Percentiles rank a stretch among this genome's conserved stretches.
phyloP scores from a whole-genome alignment of 1,140 invertebrate species.

The Hycleus cichorii region DNA sequence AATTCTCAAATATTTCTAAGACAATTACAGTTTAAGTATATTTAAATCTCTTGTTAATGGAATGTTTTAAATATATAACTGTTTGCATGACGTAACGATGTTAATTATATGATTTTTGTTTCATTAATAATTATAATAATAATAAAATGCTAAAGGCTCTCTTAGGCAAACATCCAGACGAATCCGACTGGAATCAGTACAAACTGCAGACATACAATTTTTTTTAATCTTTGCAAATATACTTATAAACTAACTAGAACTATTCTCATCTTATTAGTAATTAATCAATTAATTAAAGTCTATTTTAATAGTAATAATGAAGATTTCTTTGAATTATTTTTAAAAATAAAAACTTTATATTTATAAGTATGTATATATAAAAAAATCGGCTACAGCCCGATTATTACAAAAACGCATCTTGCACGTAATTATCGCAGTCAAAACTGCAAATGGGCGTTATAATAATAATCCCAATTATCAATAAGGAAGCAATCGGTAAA shows the following conservation, averaged over 20 bases:
- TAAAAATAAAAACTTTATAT: conserved; percentile 11
- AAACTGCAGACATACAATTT: conserved; percentile 32
- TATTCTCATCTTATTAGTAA: conserved; percentile 31
- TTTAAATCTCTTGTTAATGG: conserved; percentile 32
- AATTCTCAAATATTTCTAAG: neutral
- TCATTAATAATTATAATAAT: neutral
- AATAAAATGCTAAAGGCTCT: conserved; percentile 38
- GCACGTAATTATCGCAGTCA: conserved; percentile 20
- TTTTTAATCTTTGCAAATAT: conserved; percentile 25
- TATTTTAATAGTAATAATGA: neutral
- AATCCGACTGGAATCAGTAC: conserved; percentile 35
- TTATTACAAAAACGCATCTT: conserved; percentile 25
- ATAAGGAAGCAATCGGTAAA: conserved; percentile 24
- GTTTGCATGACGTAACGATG: conserved; percentile 31
- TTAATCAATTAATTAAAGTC: conserved; percentile 18
- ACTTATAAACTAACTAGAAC: conserved; percentile 35
- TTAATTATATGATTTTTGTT: conserved; percentile 11
- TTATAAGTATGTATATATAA: conserved; percentile 18
- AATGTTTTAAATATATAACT: conserved; percentile 34
- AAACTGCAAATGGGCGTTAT: no score
- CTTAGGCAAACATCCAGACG: conserved; percentile 39
- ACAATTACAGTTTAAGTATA: conserved; percentile 2
- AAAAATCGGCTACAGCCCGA: conserved; percentile 36
- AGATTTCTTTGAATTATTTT: no score
- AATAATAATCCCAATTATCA: no score